These are phyloP conservation scores for Danio choprae DNA, from an alignment of 2,797 vertebrate species.

Conservation along the genomic window DNA sequence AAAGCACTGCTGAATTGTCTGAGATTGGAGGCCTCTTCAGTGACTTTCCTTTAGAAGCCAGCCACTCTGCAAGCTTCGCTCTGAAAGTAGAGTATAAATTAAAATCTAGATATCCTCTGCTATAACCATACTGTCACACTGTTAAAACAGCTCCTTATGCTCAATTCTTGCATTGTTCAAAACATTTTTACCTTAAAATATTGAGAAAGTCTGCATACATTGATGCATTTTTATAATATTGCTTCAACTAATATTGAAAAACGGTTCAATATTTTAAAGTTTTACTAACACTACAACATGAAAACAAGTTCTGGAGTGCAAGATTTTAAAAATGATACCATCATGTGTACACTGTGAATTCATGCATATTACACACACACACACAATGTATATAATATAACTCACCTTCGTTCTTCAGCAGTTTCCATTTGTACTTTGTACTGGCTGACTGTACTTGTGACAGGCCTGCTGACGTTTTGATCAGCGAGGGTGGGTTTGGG, in stretches of 20 bases:
- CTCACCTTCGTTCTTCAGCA: slow-evolving; percentile 83
- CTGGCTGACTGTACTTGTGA: slow-evolving; percentile 68
- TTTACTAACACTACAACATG: too few species aligned
- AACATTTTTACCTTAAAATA: too few species aligned
- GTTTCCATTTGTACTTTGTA: slow-evolving; percentile 74
- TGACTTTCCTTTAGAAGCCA: slow-evolving; percentile 76
- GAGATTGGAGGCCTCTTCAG: slow-evolving; percentile 74
- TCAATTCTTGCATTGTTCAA: too few species aligned
- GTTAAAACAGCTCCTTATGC: not conserved
- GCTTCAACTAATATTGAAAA: too few species aligned
- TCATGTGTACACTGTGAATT: too few species aligned
- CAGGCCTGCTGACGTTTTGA: slow-evolving; percentile 66
- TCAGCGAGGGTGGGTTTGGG: slow-evolving; percentile 58
- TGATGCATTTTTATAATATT: too few species aligned
- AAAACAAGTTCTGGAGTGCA: too few species aligned
- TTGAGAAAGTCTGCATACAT: too few species aligned
- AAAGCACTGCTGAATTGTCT: slow-evolving; percentile 9
- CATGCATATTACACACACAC: too few species aligned
- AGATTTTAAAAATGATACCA: too few species aligned
- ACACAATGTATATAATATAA: too few species aligned
- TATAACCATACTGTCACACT: not conserved
- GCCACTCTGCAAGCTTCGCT: slow-evolving; percentile 77
- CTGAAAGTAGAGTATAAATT: slow-evolving; percentile 58
- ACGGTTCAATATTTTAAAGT: too few species aligned
- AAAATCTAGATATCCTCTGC: not conserved